Evolutionary conservation across 1,140 invertebrate genomes (phyloP).

Genomic region (Listronotus bonariensis): DNA sequence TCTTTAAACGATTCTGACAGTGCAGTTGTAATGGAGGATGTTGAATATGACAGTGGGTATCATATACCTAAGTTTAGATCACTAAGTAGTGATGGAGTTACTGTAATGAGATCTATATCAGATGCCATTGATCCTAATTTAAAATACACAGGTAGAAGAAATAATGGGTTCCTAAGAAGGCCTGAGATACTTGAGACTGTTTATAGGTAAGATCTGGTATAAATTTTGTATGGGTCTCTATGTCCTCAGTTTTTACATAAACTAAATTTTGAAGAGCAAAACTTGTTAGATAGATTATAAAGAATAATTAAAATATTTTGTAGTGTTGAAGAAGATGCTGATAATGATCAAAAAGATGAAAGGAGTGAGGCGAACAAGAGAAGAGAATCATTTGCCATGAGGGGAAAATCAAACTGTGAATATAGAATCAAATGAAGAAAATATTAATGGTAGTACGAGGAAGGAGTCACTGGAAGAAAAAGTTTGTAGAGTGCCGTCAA

Average conservation of each 20-base stretch:
- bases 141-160: slow-evolving; percentile 71
- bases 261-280: too few relatives aligned
- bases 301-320: slow-evolving; percentile 54
- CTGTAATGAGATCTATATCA: slow-evolving; percentile 76
- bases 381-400: slow-evolving; percentile 56
- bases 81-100: slow-evolving; percentile 62
- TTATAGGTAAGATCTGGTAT: slow-evolving; percentile 32
- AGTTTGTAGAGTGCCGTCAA: background rate
- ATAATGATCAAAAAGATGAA: slow-evolving; percentile 62
- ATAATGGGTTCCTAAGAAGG: slow-evolving; percentile 74
- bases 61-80: slow-evolving; percentile 62
- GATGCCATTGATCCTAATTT: slow-evolving; percentile 78
- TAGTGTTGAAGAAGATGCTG: slow-evolving; percentile 79
- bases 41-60: slow-evolving; percentile 65
- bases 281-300: too few relatives aligned
- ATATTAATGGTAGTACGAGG: slow-evolving; percentile 47
- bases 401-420: slow-evolving; percentile 56
- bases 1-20: slow-evolving; percentile 83
- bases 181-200: slow-evolving; percentile 85
- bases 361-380: slow-evolving; percentile 58
- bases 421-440: slow-evolving; percentile 56
- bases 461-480: slow-evolving; percentile 50
- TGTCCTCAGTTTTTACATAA: too few relatives aligned
- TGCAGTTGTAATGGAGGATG: slow-evolving; percentile 80
- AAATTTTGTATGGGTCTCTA: too few relatives aligned